phyloP scores from a whole-genome alignment of 2,113 vertebrate genomes.

The Nibea coibor region DNA sequence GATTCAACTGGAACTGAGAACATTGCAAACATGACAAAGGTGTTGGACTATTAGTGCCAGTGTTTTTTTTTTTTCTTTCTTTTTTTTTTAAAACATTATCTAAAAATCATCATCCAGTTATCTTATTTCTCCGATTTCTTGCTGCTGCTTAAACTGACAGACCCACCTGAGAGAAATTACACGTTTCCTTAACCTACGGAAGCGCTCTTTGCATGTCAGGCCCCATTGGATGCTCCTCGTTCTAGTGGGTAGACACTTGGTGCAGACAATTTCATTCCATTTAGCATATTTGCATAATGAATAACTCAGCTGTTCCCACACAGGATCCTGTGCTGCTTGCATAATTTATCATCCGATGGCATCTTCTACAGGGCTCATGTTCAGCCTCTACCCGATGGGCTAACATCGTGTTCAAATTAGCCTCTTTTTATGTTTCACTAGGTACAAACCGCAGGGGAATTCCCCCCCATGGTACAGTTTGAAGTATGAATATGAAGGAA shows the following conservation, averaged over 20 bases:
- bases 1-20: neutral
- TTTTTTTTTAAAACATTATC: neutral
- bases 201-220: conserved; percentile 17
- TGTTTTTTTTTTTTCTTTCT: accelerated
- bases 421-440: conserved; percentile 52
- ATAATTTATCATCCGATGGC: conserved; percentile 62
- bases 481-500: conserved; percentile 20
- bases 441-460: conserved; percentile 40
- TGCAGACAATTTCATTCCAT: conserved; percentile 59
- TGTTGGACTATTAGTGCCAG: neutral
- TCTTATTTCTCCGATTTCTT: neutral
- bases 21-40: neutral
- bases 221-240: conserved; percentile 28
- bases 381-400: conserved; percentile 46
- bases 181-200: conserved; percentile 40
- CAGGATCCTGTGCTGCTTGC: conserved; percentile 41
- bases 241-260: conserved; percentile 33
- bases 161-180: conserved; percentile 35
- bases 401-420: conserved; percentile 68
- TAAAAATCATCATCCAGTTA: neutral
- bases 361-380: conserved; percentile 51
- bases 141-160: conserved; percentile 13
- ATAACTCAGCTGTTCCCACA: conserved; percentile 59
- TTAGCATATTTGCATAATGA: conserved; percentile 74
- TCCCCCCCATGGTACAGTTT: neutral